Conservation (phyloP, 2,888 invertebrate genomes). For the Oscheius onirici region DNA sequence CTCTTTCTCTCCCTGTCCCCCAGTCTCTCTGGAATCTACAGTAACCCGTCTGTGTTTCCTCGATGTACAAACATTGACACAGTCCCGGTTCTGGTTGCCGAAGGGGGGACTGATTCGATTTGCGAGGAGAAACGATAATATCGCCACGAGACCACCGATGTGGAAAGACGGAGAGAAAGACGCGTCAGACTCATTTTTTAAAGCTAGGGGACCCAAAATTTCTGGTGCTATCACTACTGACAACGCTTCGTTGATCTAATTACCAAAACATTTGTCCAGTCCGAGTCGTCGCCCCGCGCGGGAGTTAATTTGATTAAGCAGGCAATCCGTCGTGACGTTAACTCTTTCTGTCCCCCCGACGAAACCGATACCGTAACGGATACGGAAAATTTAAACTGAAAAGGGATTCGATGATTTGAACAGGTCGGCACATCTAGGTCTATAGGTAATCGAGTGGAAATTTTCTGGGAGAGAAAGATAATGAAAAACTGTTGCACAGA, state of each 20-base stretch:
- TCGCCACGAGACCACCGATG: conserved; percentile 32
- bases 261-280: conserved; percentile 17
- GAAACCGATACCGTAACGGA: conserved; percentile 14
- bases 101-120: conserved; percentile 23
- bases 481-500: no score
- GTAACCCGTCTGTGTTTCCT: neutral
- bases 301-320: conserved; percentile 10
- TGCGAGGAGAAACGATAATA: conserved; percentile 34
- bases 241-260: conserved; percentile 4
- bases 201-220: neutral
- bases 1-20: conserved; percentile 22
- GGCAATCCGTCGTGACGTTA: neutral
- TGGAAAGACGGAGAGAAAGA: conserved; percentile 7
- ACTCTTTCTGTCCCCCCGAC: neutral
- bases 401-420: neutral
- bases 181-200: neutral
- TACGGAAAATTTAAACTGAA: neutral
- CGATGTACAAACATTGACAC: conserved; percentile 26
- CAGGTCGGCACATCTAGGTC: no score
- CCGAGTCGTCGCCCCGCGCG: neutral
- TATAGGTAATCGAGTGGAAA: no score
- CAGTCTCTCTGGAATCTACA: neutral
- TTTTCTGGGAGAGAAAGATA: no score
- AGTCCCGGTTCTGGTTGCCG: conserved; percentile 21
- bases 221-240: neutral